phyloP scores from a whole-genome alignment of 37 sponge, comb jelly and placozoan genomes.

The Dysidea cf. avara region DNA sequence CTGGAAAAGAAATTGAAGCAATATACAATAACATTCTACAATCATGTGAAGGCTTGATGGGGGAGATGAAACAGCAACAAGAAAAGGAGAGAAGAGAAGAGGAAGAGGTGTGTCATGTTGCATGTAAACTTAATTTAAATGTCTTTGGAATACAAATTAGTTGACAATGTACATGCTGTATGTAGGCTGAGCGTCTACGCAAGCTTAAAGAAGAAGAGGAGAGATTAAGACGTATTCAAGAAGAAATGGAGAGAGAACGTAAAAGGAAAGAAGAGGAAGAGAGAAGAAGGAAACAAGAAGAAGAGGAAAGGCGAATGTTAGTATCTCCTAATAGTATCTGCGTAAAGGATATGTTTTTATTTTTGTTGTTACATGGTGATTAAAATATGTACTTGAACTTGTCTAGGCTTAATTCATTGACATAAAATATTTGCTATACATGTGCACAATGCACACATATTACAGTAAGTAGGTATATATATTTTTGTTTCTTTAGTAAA shows the following conservation, averaged over 20 bases:
- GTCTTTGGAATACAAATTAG: neutral
- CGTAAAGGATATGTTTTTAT: neutral
- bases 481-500: slow-evolving; percentile 36
- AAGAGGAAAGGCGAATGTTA: slow-evolving; percentile 79
- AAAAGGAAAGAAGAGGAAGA: slow-evolving; percentile 73
- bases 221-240: slow-evolving; percentile 73
- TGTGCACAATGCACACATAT: too few species aligned
- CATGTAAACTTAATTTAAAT: neutral
- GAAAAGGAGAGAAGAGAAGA: slow-evolving; percentile 61
- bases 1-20: slow-evolving; percentile 25
- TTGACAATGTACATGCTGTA: neutral
- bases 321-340: neutral
- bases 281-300: slow-evolving; percentile 60
- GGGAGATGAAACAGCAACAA: slow-evolving; percentile 48
- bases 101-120: slow-evolving; percentile 13
- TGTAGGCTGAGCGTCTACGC: slow-evolving; percentile 42
- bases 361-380: slow-evolving; percentile 1
- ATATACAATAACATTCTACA: slow-evolving; percentile 28
- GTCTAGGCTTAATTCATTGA: neutral
- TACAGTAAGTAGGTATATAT: too few species aligned
- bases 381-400: neutral
- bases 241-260: slow-evolving; percentile 87
- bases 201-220: slow-evolving; percentile 77
- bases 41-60: slow-evolving; percentile 25
- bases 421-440: too few species aligned